A percentile compares a stretch with the other conserved stretches of the same genome.
These are phyloP conservation scores for Eurystomus glaucurus DNA, from an alignment of 2,797 vertebrate species.

Conservation along the genomic window DNA sequence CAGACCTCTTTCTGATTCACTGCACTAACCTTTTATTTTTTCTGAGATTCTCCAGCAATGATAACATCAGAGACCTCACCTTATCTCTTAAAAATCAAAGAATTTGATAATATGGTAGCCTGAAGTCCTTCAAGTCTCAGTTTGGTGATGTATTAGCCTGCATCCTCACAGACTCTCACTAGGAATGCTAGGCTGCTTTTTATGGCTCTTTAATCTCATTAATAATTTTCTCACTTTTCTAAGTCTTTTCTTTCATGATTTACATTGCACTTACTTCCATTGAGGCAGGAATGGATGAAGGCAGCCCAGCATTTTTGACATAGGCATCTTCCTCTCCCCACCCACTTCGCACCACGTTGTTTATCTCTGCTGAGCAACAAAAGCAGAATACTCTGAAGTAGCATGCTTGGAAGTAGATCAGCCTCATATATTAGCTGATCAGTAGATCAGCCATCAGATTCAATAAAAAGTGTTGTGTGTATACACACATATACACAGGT, in stretches of 20 bases:
- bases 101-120: background rate
- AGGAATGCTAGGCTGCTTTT: background rate
- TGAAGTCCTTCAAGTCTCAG: background rate
- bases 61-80: background rate
- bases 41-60: background rate
- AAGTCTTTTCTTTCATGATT: background rate
- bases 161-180: background rate
- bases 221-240: background rate
- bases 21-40: background rate
- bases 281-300: background rate
- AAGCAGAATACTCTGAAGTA: background rate
- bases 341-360: background rate
- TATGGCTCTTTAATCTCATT: background rate
- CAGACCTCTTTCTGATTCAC: background rate
- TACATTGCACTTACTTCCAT: background rate
- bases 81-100: background rate
- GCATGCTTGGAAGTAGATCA: background rate
- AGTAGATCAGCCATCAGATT: background rate
- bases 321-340: background rate
- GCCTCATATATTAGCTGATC: too few relatives aligned
- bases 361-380: background rate
- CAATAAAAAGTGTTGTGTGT: background rate
- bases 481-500: background rate
- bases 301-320: background rate
- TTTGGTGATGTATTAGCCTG: background rate